A percentile compares a stretch with the other conserved stretches of the same genome.
These are phyloP conservation scores for Lasioglossum figueresi DNA, from an alignment of 2,888 invertebrate species.

Conservation along the genomic window DNA sequence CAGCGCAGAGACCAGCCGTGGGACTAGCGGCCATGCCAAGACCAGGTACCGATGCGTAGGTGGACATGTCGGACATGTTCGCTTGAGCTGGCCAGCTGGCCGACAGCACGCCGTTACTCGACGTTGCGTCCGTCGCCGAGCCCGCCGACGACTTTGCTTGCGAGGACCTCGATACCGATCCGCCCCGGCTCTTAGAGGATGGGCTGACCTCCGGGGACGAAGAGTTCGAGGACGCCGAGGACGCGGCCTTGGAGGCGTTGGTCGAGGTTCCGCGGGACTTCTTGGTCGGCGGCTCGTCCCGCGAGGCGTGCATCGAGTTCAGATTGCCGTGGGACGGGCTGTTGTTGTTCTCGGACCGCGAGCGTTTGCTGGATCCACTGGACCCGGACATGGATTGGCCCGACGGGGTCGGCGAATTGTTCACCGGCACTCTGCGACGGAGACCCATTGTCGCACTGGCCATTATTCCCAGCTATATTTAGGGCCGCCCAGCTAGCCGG, in stretches of 20 bases:
- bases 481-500: constrained; percentile 38
- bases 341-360: constrained; percentile 83
- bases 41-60: constrained; percentile 78
- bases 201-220: constrained; percentile 53
- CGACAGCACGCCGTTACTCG: constrained; percentile 68
- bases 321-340: constrained; percentile 82
- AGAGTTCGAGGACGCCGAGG: constrained; percentile 35
- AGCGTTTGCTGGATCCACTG: constrained; percentile 77
- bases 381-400: constrained; percentile 67
- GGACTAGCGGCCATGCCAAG: constrained; percentile 75
- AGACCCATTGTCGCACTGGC: constrained; percentile 83
- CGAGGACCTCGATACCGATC: constrained; percentile 64
- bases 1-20: constrained; percentile 75
- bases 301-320: constrained; percentile 76
- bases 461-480: constrained; percentile 71
- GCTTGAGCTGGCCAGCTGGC: constrained; percentile 75
- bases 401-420: constrained; percentile 76
- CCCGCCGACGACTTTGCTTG: constrained; percentile 58
- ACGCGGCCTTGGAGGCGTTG: constrained; percentile 64
- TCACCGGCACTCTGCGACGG: constrained; percentile 81
- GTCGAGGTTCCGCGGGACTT: constrained; percentile 78
- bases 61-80: constrained; percentile 75
- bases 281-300: constrained; percentile 80
- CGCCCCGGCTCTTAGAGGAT: constrained; percentile 59
- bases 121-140: constrained; percentile 38